Evolutionary conservation across 2,888 invertebrate species (phyloP), one percentile per base, ranked within the genome.

Genomic region (Sarcophaga rosellei): DNA sequence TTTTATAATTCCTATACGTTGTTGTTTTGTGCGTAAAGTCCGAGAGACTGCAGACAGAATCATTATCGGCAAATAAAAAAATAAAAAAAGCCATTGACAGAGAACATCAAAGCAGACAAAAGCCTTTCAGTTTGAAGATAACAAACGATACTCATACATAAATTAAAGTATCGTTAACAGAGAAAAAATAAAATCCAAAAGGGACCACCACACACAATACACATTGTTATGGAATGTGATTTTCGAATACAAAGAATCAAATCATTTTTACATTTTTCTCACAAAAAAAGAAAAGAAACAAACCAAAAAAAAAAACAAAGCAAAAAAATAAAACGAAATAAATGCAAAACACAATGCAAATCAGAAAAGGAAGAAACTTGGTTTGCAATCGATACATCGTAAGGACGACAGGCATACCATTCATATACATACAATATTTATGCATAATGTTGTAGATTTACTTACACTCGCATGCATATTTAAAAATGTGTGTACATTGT

Each of bases 111-210:
- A 63, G 23, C 12, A 63, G 63, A 23, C 63, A 23, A 23, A 21
- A 63, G 11, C 23, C 17, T 20, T 61, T 61, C 10, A 20, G 17
- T 15, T 12, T 44, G 12, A 25, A 65, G 17, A 65, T 65, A 65
- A 65, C 65, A 65, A 65, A 63, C 5, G 25, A 17, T n/a, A 65
- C 65, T 65, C 65, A 11, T 65, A 35, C 65, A 65, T 65, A 65
- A 65, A 65, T 65, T 65, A 65, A 65, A 65, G n/a, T 65, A 65
- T 35, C 15, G 12, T 35, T 25, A 65, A 23, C 4, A 65, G 1
- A 65, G 8, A 35, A 53, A 53, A 35, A 35, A 35, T 35, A 8
- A 35, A 35, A 35, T 10, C 17, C 53, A 53, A 53, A 53, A 53
- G 53, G 53, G 21, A 61, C 61, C n/a, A 63, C 23, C 63, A 23